Base-by-base conservation (phyloP, 2,888 invertebrate genomes). In the Trichopoda pennipes region DNA sequence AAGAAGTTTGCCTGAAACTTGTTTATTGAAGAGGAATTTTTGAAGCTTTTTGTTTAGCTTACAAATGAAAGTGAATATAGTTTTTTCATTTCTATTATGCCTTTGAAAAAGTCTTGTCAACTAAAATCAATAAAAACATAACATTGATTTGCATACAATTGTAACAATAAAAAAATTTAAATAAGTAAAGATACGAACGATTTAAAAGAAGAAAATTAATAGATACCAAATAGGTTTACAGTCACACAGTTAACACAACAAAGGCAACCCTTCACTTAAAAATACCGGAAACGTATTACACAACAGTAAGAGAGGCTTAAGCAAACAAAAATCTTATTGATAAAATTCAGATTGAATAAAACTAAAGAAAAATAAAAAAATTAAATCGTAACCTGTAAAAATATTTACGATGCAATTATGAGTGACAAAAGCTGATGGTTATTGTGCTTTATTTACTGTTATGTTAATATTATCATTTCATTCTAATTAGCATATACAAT, bases 131-230 rank as follows among this genome's bases (percentile, higher is more conserved):
- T 75, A 35, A n/a, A 61, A 74, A 66, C 28, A 64, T 69, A 58
- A 14, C 42, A 60, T 51, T 44, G 73, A 81, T 81, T 81, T 78
- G 78, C 81, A 78, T 81, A 81, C 74, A 81, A 81, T 75, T 75
- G 78, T 66, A 60, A 70, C 60, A 81, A 66, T 49, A 70, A 44
- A 66, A 74, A 78, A 60, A 70, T 78, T 47, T 61, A 70, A 81
- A 75, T 75, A 60, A 66, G 60, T 17, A 32, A 19, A 61, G 49
- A 64, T 21, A 51, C 19, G 66, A 66, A 44, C 7, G 14, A 44
- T 14, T n/a, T n/a, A 44, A 44, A 16, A 7, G 17, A 49, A 3
- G 10, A 49, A 49, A 44, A 3, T 44, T n/a, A 44, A n/a, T 12
- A 14, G 42, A n/a, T 2, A 44, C 14, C 0, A 61, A 61, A 68